phyloP scores from a whole-genome alignment of 2,797 vertebrate species.

The Enteromius trimaculatus region DNA sequence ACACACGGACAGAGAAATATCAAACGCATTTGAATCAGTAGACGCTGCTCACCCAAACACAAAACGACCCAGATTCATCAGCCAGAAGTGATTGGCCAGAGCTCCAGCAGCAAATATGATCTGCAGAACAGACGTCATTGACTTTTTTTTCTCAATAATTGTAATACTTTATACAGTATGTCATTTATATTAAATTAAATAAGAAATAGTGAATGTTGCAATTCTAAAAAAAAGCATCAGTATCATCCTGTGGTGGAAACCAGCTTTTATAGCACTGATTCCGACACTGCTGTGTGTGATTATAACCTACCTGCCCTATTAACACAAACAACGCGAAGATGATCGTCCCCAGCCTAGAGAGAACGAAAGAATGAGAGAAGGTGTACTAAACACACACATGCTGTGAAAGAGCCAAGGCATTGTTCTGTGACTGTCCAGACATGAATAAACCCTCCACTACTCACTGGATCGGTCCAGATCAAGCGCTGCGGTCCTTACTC shows the following conservation, averaged over 20 bases:
- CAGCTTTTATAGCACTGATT: not conserved
- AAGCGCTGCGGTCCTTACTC: not conserved
- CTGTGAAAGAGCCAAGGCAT: not conserved
- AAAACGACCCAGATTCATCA: constrained; percentile 93
- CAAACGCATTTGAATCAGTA: not conserved
- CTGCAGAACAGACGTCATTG: constrained; percentile 69
- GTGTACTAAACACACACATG: not conserved
- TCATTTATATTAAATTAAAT: too few relatives aligned
- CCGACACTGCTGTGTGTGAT: not conserved
- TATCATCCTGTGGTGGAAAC: not conserved
- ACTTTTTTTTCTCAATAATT: too few relatives aligned
- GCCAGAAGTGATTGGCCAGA: constrained; percentile 84
- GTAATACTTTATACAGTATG: too few relatives aligned
- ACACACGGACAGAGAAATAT: not conserved
- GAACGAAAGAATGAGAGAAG: constrained; percentile 29
- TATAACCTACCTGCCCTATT: constrained; percentile 85
- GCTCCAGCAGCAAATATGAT: constrained; percentile 91
- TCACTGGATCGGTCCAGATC: not conserved
- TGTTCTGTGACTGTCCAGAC: not conserved
- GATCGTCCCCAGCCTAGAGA: constrained; percentile 87
- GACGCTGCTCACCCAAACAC: constrained; percentile 88
- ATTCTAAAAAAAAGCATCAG: too few relatives aligned
- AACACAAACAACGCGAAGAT: constrained; percentile 93
- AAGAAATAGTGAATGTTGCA: too few relatives aligned
- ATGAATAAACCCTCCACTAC: not conserved